Percentiles rank a stretch among this genome's conserved stretches.
Evolutionary conservation across 1,140 invertebrate genomes (phyloP).

Genomic region (Planococcus citri): DNA sequence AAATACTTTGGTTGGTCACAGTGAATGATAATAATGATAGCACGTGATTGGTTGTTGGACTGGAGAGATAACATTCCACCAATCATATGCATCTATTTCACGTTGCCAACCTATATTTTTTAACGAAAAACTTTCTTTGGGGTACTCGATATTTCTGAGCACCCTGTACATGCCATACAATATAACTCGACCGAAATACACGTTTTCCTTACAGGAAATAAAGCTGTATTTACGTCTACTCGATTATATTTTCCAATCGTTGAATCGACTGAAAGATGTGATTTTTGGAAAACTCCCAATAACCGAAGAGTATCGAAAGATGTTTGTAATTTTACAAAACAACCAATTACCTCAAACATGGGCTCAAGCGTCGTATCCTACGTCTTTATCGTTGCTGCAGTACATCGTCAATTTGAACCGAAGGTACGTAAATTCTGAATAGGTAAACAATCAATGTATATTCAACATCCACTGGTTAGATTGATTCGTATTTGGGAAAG

Average conservation of each 20-base stretch:
- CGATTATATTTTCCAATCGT: not conserved
- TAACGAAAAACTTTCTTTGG: too few relatives aligned
- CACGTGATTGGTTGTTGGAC: too few relatives aligned
- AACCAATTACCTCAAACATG: not conserved
- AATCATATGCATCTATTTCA: too few relatives aligned
- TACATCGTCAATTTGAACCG: not conserved
- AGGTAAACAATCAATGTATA: not conserved
- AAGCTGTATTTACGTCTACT: not conserved
- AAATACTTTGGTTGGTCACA: too few relatives aligned
- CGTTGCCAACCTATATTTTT: too few relatives aligned
- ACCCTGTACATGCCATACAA: too few relatives aligned
- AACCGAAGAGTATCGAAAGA: not conserved
- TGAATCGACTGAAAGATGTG: not conserved
- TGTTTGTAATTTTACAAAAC: not conserved
- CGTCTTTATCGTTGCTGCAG: not conserved
- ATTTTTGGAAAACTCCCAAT: not conserved
- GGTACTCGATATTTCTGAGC: too few relatives aligned
- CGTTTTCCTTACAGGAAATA: not conserved
- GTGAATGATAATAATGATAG: too few relatives aligned
- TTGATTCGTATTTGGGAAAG: too few relatives aligned
- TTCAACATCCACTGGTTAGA: too few relatives aligned
- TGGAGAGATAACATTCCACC: too few relatives aligned
- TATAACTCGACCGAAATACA: not conserved
- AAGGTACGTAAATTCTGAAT: constrained; percentile 8
- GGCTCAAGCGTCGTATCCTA: not conserved